phyloP scores from a whole-genome alignment of 2,113 vertebrate genomes.

The Cyanoramphus novaezelandiae region DNA sequence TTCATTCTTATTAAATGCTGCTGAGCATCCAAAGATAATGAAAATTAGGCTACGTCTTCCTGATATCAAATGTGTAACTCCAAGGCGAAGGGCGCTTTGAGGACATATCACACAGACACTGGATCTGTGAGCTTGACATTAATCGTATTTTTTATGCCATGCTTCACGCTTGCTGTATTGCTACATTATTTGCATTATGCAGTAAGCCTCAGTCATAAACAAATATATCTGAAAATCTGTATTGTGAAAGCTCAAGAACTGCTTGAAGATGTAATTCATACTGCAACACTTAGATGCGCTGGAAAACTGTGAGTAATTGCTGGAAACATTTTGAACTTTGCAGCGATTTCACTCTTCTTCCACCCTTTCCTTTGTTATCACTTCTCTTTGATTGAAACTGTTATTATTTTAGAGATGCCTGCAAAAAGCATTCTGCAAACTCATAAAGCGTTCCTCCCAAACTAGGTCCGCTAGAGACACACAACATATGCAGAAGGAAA shows the following conservation, averaged over 20 bases:
- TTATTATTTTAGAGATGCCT: background rate
- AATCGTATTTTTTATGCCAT: conserved; percentile 53
- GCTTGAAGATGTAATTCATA: conserved; percentile 36
- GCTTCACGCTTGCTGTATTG: conserved; percentile 45
- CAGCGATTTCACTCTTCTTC: background rate
- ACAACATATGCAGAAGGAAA: background rate
- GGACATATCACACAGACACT: background rate
- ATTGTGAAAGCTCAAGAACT: conserved; percentile 3
- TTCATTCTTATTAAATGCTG: conserved; percentile 45
- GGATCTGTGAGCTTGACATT: conserved; percentile 33
- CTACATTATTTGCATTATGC: conserved; percentile 16
- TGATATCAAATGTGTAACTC: conserved; percentile 40
- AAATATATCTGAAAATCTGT: conserved; percentile 49
- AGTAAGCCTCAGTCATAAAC: conserved; percentile 39
- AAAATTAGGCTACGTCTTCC: conserved; percentile 41
- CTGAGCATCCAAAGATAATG: conserved; percentile 50
- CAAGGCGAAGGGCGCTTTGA: conserved; percentile 22
- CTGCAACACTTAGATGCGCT: background rate
- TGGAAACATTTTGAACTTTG: background rate
- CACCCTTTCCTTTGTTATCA: background rate
- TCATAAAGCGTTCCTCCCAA: background rate
- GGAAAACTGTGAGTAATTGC: conserved; percentile 3
- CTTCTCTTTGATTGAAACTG: background rate
- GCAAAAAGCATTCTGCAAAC: background rate
- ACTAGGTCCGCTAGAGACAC: background rate